A percentile compares a stretch with the other conserved stretches of the same genome.
These are phyloP conservation scores for Aproaerema taeniolella DNA, from an alignment of 2,888 invertebrate species.

Conservation along the genomic window DNA sequence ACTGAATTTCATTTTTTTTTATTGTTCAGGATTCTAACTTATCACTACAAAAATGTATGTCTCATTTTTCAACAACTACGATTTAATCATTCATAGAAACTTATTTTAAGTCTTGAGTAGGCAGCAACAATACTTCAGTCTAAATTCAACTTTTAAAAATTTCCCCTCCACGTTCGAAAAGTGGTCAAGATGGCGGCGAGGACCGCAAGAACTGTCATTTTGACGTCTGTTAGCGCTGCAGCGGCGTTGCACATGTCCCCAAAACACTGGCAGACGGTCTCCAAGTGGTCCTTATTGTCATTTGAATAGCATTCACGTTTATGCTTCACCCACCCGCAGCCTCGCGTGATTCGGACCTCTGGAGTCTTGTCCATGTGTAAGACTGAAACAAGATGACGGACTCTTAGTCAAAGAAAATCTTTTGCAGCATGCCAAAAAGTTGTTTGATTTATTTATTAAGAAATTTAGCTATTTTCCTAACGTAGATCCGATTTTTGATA, in stretches of 20 bases:
- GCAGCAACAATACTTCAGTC: too few species aligned
- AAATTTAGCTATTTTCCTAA: not conserved
- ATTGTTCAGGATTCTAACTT: too few species aligned
- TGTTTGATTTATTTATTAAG: too few species aligned
- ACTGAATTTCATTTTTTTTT: too few species aligned
- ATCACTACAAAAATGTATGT: too few species aligned
- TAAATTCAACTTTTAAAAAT: too few species aligned
- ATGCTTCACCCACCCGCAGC: constrained; percentile 77
- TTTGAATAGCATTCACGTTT: constrained; percentile 70
- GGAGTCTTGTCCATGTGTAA: constrained; percentile 43
- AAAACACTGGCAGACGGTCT: constrained; percentile 78
- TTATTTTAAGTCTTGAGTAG: too few species aligned
- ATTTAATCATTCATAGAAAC: too few species aligned
- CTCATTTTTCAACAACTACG: too few species aligned
- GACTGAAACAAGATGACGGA: constrained; percentile 44
- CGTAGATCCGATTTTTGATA: too few species aligned
- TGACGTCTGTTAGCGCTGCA: constrained; percentile 27
- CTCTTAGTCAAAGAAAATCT: not conserved
- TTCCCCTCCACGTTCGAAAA: constrained; percentile 33
- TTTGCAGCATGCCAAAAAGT: not conserved
- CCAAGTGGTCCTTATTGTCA: constrained; percentile 78
- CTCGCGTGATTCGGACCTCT: constrained; percentile 68
- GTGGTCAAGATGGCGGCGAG: constrained; percentile 27
- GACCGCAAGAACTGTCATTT: constrained; percentile 29
- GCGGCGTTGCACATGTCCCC: constrained; percentile 77